Evolutionary conservation across 2,888 invertebrate genomes (phyloP).

Genomic region (Nesidiocoris tenuis): DNA sequence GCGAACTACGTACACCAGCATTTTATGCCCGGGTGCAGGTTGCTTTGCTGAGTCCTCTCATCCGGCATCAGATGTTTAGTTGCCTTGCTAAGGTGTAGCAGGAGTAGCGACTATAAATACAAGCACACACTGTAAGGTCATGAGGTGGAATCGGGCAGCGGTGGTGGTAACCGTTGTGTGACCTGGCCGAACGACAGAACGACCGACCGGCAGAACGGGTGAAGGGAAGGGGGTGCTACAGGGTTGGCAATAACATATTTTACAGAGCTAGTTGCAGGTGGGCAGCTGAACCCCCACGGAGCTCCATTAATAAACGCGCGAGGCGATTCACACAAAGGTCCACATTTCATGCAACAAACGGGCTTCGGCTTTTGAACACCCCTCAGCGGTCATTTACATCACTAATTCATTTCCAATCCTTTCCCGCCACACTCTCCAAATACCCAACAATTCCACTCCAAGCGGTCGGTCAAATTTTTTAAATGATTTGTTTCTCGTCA

Average conservation of each 20-base stretch:
- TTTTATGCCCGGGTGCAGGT: no score
- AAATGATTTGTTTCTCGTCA: slow-evolving; percentile 38
- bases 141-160: background rate
- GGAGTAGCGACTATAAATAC: no score
- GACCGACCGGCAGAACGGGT: background rate
- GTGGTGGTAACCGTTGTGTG: background rate
- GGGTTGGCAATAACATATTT: slow-evolving; percentile 35
- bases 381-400: slow-evolving; percentile 38
- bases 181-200: background rate
- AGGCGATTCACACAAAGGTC: slow-evolving; percentile 32
- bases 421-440: background rate
- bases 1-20: no score
- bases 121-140: no score
- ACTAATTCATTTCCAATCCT: slow-evolving; percentile 38
- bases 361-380: slow-evolving; percentile 32
- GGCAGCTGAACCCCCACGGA: slow-evolving; percentile 25
- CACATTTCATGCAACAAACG: slow-evolving; percentile 35
- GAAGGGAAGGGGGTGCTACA: background rate
- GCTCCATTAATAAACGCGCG: slow-evolving; percentile 34
- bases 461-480: slow-evolving; percentile 17
- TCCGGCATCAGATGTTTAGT: no score
- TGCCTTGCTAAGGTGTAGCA: no score
- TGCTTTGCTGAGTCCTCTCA: no score
- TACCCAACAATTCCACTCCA: background rate
- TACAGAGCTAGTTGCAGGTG: slow-evolving; percentile 37